Percentiles rank a stretch among this genome's conserved stretches.
Evolutionary conservation across 2,797 vertebrate genomes (phyloP).

Genomic region (Pangasius larnaudii): DNA sequence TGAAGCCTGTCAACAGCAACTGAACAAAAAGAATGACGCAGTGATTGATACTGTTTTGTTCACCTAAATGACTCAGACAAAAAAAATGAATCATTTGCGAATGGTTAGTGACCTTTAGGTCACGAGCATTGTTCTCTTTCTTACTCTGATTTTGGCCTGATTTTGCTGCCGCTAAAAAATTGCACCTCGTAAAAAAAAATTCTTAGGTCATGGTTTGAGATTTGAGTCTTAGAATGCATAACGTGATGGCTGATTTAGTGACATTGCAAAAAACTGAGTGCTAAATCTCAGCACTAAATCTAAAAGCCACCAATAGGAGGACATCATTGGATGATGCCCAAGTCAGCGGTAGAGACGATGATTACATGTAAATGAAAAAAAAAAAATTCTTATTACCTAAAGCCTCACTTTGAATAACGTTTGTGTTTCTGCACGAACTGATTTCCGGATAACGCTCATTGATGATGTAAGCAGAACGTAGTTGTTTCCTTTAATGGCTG

Average conservation of each 20-base stretch:
- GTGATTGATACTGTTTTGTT: neutral
- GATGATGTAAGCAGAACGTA: neutral
- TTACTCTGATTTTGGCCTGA: neutral
- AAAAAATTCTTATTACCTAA: too few relatives aligned
- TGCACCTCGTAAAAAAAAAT: neutral
- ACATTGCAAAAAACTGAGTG: neutral
- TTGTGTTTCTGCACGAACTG: neutral
- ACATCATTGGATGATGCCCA: neutral
- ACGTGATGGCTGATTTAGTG: neutral
- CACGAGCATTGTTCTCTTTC: neutral
- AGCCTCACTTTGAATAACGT: neutral
- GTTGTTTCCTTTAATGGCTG: neutral
- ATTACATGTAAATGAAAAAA: too few relatives aligned
- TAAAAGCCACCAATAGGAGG: neutral
- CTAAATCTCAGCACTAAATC: neutral
- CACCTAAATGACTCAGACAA: neutral
- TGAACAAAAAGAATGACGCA: neutral
- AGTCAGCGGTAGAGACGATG: neutral
- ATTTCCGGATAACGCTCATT: neutral
- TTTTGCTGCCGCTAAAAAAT: neutral
- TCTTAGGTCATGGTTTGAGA: neutral
- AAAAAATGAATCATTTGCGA: neutral
- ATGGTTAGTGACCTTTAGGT: neutral
- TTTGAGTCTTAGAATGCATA: too few relatives aligned
- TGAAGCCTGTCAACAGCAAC: neutral